Conservation (phyloP, 2,888 invertebrate genomes). For the Willowsia nigromaculata region DNA sequence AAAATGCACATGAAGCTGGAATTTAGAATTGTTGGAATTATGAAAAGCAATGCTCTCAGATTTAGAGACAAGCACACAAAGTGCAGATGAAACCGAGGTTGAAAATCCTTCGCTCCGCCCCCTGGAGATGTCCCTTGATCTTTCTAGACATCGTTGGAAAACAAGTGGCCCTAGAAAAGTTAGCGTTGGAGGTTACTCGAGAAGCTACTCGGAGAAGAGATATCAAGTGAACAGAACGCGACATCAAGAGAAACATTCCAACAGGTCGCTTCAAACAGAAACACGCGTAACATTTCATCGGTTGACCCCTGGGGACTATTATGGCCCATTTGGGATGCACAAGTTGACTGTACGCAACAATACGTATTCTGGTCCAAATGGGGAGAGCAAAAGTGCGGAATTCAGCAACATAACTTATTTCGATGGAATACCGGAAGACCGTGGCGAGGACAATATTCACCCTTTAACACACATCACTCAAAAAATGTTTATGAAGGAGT, state of each 20-base stretch:
- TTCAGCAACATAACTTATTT: constrained; percentile 77
- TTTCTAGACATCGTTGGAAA: constrained; percentile 30
- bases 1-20: background rate
- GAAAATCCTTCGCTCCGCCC: background rate
- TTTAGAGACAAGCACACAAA: background rate
- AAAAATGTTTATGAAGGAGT: constrained; percentile 43
- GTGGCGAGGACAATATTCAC: constrained; percentile 75
- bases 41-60: background rate
- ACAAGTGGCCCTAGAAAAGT: constrained; percentile 50
- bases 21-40: background rate
- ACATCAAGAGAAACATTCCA: constrained; percentile 73
- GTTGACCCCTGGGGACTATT: constrained; percentile 58
- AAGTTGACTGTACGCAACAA: constrained; percentile 74
- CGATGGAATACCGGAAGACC: constrained; percentile 66
- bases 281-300: constrained; percentile 75
- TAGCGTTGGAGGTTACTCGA: constrained; percentile 75
- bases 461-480: constrained; percentile 69
- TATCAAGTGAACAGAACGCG: constrained; percentile 76
- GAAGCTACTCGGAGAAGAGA: constrained; percentile 75
- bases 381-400: constrained; percentile 67
- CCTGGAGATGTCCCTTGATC: background rate
- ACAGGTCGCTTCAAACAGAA: constrained; percentile 74
- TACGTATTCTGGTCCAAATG: constrained; percentile 72
- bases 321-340: constrained; percentile 70
- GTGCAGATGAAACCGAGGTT: background rate